Base-by-base conservation (phyloP, 2,113 vertebrate species). In the Daubentonia madagascariensis region DNA sequence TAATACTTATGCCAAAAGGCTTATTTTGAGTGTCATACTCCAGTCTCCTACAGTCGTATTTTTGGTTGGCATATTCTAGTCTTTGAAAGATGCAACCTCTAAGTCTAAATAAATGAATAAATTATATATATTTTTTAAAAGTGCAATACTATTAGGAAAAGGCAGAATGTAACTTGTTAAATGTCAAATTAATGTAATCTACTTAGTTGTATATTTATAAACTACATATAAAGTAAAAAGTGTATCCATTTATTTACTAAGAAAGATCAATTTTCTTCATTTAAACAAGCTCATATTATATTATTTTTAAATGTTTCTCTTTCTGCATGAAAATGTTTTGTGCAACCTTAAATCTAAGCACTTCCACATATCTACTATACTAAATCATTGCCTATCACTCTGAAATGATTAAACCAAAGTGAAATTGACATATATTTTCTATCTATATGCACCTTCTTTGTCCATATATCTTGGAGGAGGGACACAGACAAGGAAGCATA, bases 21-120 rank as follows among this genome's bases (percentile, higher is more conserved):
- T 37, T 25, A 68, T 57, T 52, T 85, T 80, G 14, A 79, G 20
- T 91, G 45, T 3, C 30, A 86, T 61, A 52, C 32, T 50, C 6
- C 84, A 22, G 18, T 76, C 59, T 84, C 14, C 16, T 78, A 68
- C 68, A n/a, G 2, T 68, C 32, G 37, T 50, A 23, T 48, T 45
- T 85, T 37, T 4, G 5, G 6, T 65, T 83, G 28, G 8, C 16
- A 89, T 63, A 67, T 45, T 75, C 0, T 28, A 17, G 13, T 70
- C 1, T 57, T 68, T 25, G 50, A 68, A 1, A 61, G 61, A 61
- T 22, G 18, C 11, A 85, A 76, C 9, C 37, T 70, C 6, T 80
- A 78, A 68, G 5, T 73, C 59, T 94, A 87, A 91, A 97, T 30
- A 48, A 63, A 72, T 92, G 61, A 81, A 85, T 86, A 48, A 81